A percentile compares a stretch with the other conserved stretches of the same genome.
phyloP scores from a whole-genome alignment of 2,113 vertebrate species.

The Galeopterus variegatus region DNA sequence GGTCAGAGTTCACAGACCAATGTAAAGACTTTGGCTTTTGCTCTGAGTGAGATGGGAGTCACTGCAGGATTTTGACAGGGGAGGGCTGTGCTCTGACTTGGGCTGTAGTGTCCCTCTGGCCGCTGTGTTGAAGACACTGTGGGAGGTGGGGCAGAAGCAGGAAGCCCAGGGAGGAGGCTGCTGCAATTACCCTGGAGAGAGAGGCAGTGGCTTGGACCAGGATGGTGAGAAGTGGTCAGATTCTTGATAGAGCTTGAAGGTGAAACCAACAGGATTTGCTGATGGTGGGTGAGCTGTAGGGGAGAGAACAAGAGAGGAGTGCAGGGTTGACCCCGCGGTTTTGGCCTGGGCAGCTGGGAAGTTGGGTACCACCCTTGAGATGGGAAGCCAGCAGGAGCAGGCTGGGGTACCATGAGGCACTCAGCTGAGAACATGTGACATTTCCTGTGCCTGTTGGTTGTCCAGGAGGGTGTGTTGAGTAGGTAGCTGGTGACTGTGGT shows the following conservation, averaged over 20 bases:
- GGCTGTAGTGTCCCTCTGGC: background rate
- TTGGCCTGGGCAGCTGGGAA: background rate
- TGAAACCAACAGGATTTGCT: background rate
- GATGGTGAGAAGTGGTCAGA: background rate
- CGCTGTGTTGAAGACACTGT: background rate
- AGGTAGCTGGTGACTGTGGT: background rate
- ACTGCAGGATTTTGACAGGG: background rate
- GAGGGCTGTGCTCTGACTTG: background rate
- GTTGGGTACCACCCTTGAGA: background rate
- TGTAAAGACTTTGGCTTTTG: background rate
- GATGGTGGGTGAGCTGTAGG: background rate
- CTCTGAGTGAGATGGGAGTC: background rate
- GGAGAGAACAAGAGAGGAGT: background rate
- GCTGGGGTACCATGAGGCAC: background rate
- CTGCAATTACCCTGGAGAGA: background rate
- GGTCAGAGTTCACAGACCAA: background rate
- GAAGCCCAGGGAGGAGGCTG: background rate
- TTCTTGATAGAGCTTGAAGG: background rate
- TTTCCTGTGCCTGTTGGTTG: background rate
- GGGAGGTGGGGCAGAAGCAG: background rate
- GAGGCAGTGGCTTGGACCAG: background rate
- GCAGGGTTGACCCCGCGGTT: background rate
- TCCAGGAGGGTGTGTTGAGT: background rate
- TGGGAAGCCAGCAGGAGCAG: background rate
- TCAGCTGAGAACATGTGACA: background rate